phyloP scores from a whole-genome alignment of 2,113 vertebrate species.

The Clupea harengus region DNA sequence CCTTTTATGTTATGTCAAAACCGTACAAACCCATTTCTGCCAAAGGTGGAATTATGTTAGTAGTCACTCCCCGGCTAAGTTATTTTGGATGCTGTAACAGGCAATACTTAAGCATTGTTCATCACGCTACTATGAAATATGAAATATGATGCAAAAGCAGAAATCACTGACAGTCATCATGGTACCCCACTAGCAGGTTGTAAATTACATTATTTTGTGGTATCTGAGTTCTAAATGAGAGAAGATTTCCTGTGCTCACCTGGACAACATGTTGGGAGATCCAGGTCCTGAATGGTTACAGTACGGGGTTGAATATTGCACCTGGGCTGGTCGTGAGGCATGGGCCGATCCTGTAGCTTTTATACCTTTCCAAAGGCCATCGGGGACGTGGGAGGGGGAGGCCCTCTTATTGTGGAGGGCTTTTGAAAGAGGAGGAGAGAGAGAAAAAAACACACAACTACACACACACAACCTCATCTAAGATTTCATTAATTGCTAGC shows the following conservation, averaged over 20 bases:
- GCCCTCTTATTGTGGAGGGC: constrained; percentile 42
- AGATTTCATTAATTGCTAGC: constrained; percentile 54
- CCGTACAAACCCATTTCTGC: constrained; percentile 2
- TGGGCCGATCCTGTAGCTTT: constrained; percentile 38
- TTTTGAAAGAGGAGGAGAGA: constrained; percentile 36
- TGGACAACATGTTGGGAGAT: constrained; percentile 64
- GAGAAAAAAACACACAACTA: constrained; percentile 27
- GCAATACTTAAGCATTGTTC: not conserved
- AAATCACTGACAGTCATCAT: not conserved
- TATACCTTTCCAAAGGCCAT: constrained; percentile 52
- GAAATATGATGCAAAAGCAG: not conserved
- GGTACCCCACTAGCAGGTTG: no score
- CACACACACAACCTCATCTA: constrained; percentile 38
- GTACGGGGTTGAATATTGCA: constrained; percentile 54
- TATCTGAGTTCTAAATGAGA: not conserved
- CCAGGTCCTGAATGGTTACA: constrained; percentile 39
- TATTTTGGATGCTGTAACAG: not conserved
- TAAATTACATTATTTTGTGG: not conserved
- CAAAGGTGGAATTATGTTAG: not conserved
- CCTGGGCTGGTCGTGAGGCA: constrained; percentile 41
- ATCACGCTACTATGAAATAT: not conserved
- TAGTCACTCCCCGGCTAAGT: not conserved
- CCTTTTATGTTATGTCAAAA: not conserved
- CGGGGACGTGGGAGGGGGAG: constrained; percentile 45
- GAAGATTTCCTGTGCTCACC: constrained; percentile 54